phyloP scores from a whole-genome alignment of 2,888 invertebrate genomes.

The Lasioglossum marginatum region DNA sequence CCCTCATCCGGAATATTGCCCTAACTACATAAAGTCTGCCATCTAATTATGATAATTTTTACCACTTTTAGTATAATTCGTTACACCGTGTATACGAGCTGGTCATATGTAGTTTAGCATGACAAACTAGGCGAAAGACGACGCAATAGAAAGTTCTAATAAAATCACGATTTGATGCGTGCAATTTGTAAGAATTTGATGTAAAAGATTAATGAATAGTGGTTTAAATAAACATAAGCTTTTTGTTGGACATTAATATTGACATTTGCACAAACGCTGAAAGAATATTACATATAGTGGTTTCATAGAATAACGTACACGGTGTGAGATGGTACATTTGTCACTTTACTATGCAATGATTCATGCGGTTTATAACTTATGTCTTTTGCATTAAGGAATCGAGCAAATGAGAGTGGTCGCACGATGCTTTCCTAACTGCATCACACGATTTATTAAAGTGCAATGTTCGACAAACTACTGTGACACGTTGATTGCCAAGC shows the following conservation, averaged over 20 bases:
- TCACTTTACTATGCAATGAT: conserved; percentile 3
- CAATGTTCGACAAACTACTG: conserved; percentile 2
- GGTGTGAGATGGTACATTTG: neutral
- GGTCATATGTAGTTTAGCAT: neutral
- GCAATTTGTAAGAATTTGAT: conserved; percentile 2
- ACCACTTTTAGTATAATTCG: neutral
- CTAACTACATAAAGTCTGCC: neutral
- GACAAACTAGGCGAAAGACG: neutral
- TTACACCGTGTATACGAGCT: neutral
- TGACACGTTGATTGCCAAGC: neutral
- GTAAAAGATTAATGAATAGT: neutral
- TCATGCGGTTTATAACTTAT: conserved; percentile 5
- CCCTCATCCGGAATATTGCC: neutral
- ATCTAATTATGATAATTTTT: neutral
- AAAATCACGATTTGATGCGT: conserved; percentile 6
- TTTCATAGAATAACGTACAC: conserved; percentile 2
- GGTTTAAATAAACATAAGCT: conserved; percentile 2
- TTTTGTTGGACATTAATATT: conserved; percentile 2
- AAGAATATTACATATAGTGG: neutral
- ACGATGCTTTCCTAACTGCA: neutral
- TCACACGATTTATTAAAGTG: neutral
- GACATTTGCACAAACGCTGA: neutral
- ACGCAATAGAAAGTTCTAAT: neutral
- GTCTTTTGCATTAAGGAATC: neutral
- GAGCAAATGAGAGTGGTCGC: conserved; percentile 1